Conservation (phyloP, 2,797 vertebrate species). For the Semotilus atromaculatus region DNA sequence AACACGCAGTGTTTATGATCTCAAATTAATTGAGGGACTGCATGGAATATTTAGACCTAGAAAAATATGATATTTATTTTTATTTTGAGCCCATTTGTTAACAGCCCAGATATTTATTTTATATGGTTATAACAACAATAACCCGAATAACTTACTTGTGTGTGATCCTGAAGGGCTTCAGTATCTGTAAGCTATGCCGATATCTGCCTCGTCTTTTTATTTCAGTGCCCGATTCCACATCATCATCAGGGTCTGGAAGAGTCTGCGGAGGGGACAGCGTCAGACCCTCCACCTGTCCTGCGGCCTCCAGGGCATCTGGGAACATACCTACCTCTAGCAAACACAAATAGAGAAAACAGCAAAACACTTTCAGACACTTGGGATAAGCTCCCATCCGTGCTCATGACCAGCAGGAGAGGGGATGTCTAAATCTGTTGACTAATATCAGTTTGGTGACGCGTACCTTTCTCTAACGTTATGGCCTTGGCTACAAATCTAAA, state of each 20-base stretch:
- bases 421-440: slow-evolving; percentile 67
- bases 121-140: neutral
- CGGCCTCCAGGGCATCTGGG: slow-evolving; percentile 76
- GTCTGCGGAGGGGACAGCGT: slow-evolving; percentile 71
- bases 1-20: neutral
- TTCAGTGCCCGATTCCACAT: slow-evolving; percentile 52
- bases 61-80: neutral
- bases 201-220: slow-evolving; percentile 75
- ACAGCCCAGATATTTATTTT: neutral
- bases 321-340: slow-evolving; percentile 71
- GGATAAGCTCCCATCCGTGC: neutral
- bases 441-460: slow-evolving; percentile 56
- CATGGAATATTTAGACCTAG: neutral
- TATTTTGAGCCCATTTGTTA: neutral
- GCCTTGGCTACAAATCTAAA: slow-evolving; percentile 64
- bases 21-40: neutral
- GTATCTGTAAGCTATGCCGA: slow-evolving; percentile 79
- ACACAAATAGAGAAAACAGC: slow-evolving; percentile 45
- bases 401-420: neutral
- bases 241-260: slow-evolving; percentile 69
- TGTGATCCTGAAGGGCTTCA: slow-evolving; percentile 84
- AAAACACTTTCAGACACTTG: neutral
- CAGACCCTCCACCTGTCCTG: slow-evolving; percentile 75
- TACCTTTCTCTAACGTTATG: slow-evolving; percentile 66
- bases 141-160: slow-evolving; percentile 75